Conservation (phyloP, 2,113 vertebrate genomes). For the Ceyx melanurus region DNA sequence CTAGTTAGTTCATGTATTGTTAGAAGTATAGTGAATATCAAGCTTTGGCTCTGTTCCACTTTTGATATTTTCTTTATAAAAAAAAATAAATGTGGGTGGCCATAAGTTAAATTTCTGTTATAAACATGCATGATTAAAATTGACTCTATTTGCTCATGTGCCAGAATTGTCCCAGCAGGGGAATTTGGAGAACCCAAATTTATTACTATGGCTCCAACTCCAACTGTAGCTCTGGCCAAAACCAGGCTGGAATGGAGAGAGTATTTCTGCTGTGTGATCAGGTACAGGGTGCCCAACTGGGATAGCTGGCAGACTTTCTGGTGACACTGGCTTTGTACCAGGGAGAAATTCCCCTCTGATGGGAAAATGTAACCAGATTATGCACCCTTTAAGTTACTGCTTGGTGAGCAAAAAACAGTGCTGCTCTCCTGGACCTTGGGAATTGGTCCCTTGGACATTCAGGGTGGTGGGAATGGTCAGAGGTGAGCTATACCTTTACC, state of each 20-base stretch:
- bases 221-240: background rate
- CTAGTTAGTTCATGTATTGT: background rate
- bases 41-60: conserved; percentile 12
- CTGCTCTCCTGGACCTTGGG: background rate
- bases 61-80: conserved; percentile 4
- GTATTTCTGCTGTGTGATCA: background rate
- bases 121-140: background rate
- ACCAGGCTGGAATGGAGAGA: background rate
- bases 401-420: background rate
- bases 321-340: background rate
- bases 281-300: background rate
- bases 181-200: background rate
- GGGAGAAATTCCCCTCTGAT: background rate
- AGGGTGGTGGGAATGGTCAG: background rate
- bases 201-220: background rate
- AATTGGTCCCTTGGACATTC: background rate
- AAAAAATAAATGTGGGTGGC: conserved; percentile 23
- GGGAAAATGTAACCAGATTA: background rate
- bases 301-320: background rate
- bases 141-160: background rate
- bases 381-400: background rate
- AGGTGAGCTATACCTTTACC: background rate
- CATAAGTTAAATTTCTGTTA: background rate
- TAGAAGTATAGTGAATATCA: background rate
- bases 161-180: background rate